Conservation (phyloP, 2,113 vertebrate genomes). For the Donacobius atricapilla region DNA sequence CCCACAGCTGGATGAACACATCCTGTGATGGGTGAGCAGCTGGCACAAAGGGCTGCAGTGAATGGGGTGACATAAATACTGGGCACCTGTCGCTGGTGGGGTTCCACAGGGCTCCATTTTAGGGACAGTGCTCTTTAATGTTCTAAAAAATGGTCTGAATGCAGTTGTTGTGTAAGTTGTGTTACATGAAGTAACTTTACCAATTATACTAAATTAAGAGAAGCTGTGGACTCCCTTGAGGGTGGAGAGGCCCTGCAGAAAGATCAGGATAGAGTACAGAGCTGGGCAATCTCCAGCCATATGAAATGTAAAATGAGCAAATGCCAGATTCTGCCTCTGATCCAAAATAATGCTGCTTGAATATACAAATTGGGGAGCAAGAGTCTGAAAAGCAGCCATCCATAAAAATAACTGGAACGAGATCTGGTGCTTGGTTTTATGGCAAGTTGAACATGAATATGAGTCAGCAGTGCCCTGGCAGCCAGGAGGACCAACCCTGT, state of each 20-base stretch:
- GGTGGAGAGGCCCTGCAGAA: neutral
- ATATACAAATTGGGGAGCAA: neutral
- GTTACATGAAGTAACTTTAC: neutral
- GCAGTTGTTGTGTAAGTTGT: neutral
- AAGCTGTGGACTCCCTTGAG: neutral
- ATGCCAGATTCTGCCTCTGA: neutral
- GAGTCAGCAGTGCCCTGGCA: neutral
- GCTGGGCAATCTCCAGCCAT: accelerated
- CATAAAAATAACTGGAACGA: neutral
- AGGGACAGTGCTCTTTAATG: neutral
- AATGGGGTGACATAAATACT: neutral
- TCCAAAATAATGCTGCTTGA: neutral
- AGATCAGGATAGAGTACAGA: neutral
- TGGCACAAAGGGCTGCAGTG: neutral
- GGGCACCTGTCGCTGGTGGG: accelerated
- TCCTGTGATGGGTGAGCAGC: neutral
- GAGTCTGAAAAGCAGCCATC: neutral
- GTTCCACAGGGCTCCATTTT: neutral
- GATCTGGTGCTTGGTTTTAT: neutral
- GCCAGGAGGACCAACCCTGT: accelerated
- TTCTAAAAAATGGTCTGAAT: neutral
- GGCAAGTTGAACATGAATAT: too few relatives aligned
- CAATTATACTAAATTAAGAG: neutral
- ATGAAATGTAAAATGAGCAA: neutral
- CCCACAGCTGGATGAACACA: neutral